Evolutionary conservation across 2,888 invertebrate species (phyloP).

Genomic region (Drosophila phalerata): DNA sequence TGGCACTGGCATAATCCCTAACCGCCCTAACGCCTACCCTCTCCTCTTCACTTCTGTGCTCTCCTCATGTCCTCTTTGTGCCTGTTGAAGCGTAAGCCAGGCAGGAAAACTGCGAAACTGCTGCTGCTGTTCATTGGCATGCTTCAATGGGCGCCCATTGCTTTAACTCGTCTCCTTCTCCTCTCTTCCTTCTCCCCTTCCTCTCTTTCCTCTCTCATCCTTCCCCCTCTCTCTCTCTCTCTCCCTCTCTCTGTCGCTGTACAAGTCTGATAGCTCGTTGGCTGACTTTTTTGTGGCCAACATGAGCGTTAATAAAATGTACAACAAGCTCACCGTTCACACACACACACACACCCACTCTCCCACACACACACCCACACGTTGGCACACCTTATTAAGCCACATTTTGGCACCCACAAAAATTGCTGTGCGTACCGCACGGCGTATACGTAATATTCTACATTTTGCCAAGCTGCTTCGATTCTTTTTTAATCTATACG

Average conservation of each 20-base stretch:
- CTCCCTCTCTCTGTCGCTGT: background rate
- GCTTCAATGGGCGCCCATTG: slow-evolving; percentile 65
- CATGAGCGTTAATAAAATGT: slow-evolving; percentile 65
- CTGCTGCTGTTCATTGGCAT: slow-evolving; percentile 67
- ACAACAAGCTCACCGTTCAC: slow-evolving; percentile 42
- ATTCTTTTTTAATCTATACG: background rate
- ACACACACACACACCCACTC: slow-evolving; percentile 29
- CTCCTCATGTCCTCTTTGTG: slow-evolving; percentile 31
- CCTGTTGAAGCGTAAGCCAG: slow-evolving; percentile 70
- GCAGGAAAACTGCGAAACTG: slow-evolving; percentile 41
- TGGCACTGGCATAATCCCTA: slow-evolving; percentile 37
- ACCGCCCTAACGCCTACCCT: slow-evolving; percentile 3
- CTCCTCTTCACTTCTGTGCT: background rate
- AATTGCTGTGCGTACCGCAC: slow-evolving; percentile 42
- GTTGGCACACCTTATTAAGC: slow-evolving; percentile 47
- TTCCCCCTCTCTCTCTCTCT: background rate
- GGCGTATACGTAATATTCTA: slow-evolving; percentile 64
- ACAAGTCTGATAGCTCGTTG: slow-evolving; percentile 5
- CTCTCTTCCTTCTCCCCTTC: background rate
- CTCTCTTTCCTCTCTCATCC: background rate
- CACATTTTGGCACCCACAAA: slow-evolving; percentile 64
- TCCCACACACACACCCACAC: slow-evolving; percentile 16
- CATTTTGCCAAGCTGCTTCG: slow-evolving; percentile 22
- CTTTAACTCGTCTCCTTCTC: slow-evolving; percentile 14
- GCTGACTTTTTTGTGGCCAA: slow-evolving; percentile 39